These are phyloP conservation scores for Cryptosula pallasiana DNA, from an alignment of 2,888 invertebrate genomes.

Conservation along the genomic window DNA sequence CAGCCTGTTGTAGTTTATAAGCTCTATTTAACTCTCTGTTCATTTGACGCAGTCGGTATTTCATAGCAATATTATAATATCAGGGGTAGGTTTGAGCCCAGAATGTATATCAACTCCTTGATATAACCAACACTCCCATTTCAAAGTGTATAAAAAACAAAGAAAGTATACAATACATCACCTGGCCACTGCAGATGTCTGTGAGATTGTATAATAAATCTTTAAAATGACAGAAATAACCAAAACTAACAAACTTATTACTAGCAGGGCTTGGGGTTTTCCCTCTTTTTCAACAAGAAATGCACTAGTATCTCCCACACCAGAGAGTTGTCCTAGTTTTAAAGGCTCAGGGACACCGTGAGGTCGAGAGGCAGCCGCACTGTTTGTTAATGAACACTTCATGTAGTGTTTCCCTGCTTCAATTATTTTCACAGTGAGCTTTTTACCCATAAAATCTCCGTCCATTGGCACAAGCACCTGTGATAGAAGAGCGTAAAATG, in stretches of 20 bases:
- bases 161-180: no score
- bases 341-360: slow-evolving; percentile 40
- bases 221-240: background rate
- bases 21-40: no score
- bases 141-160: no score
- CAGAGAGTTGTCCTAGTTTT: slow-evolving; percentile 44
- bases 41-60: no score
- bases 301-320: slow-evolving; percentile 27
- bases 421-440: slow-evolving; percentile 71
- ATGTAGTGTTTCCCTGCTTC: slow-evolving; percentile 54
- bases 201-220: background rate
- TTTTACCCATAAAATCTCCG: slow-evolving; percentile 72
- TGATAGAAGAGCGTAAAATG: slow-evolving; percentile 26
- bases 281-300: background rate
- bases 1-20: no score
- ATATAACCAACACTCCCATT: no score
- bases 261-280: background rate
- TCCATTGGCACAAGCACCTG: slow-evolving; percentile 74
- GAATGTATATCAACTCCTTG: no score
- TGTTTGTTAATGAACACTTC: slow-evolving; percentile 33
- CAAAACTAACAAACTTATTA: background rate
- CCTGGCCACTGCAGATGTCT: background rate
- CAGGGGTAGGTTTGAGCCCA: no score
- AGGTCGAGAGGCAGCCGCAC: background rate
- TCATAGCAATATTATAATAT: no score